Percentiles rank a stretch among this genome's conserved stretches.
Conservation (phyloP, 2,888 invertebrate genomes). For the Brenthis daphne region DNA sequence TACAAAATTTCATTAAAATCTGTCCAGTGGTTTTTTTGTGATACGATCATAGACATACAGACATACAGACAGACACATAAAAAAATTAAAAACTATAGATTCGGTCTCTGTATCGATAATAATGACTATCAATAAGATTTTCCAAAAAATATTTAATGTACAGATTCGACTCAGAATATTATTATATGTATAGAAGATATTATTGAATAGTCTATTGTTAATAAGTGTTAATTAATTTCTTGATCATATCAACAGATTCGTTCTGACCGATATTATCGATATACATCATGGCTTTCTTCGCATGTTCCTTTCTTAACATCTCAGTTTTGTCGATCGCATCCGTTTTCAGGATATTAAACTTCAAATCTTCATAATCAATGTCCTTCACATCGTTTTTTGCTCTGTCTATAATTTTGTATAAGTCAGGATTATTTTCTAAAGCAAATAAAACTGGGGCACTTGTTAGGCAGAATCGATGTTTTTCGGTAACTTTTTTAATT, state of each 20-base stretch:
- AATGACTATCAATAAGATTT: no score
- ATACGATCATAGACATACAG: no score
- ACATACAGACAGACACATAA: no score
- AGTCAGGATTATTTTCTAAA: slow-evolving; percentile 87
- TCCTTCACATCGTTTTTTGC: slow-evolving; percentile 85
- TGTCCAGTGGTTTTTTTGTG: no score
- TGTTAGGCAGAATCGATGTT: slow-evolving; percentile 86
- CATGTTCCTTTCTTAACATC: slow-evolving; percentile 68
- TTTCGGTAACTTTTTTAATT: slow-evolving; percentile 75
- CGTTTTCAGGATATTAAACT: slow-evolving; percentile 75
- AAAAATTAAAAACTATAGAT: no score
- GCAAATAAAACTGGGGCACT: slow-evolving; percentile 93
- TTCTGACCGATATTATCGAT: slow-evolving; percentile 68
- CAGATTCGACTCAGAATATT: no score
- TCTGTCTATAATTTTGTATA: slow-evolving; percentile 84
- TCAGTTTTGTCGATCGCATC: slow-evolving; percentile 73
- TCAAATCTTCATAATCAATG: slow-evolving; percentile 84
- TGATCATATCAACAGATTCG: slow-evolving; percentile 74
- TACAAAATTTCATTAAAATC: no score
- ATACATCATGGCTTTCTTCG: slow-evolving; percentile 65
- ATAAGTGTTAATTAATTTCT: slow-evolving; percentile 52
- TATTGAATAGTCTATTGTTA: not conserved
- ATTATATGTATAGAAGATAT: no score
- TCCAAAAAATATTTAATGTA: no score
- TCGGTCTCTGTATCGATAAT: no score